Percentiles rank a stretch among this genome's conserved stretches.
These are phyloP conservation scores for Chironomus tentans DNA, from an alignment of 2,888 invertebrate species.

Conservation along the genomic window DNA sequence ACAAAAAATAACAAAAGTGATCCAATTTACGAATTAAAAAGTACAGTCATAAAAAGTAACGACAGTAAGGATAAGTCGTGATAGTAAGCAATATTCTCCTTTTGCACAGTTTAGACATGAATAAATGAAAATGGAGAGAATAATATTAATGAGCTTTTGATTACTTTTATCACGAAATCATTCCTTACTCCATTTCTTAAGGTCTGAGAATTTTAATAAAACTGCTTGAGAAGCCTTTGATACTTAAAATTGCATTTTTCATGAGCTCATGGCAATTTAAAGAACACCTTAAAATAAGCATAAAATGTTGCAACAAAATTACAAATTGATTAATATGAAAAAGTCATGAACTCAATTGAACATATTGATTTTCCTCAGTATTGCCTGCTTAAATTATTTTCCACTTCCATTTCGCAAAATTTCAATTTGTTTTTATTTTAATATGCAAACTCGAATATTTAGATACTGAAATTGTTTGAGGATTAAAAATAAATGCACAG, in stretches of 20 bases:
- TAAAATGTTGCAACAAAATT: neutral
- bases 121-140: too few relatives aligned
- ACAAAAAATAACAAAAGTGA: neutral
- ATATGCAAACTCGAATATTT: too few relatives aligned
- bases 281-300: neutral
- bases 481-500: neutral
- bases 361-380: neutral
- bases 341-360: neutral
- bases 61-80: neutral
- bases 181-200: neutral
- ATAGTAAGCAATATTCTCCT: too few relatives aligned
- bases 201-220: neutral
- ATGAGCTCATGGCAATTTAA: neutral
- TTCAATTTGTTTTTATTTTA: neutral
- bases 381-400: neutral
- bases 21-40: neutral
- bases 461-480: neutral
- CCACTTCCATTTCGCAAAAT: neutral
- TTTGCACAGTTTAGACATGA: too few relatives aligned
- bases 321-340: neutral
- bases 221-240: neutral
- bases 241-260: neutral
- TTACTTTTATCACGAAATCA: neutral
- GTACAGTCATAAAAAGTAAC: neutral
- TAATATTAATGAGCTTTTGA: neutral